Percentiles rank a stretch among this genome's conserved stretches.
phyloP scores from a whole-genome alignment of 2,113 vertebrate genomes.

The Callipepla californica region DNA sequence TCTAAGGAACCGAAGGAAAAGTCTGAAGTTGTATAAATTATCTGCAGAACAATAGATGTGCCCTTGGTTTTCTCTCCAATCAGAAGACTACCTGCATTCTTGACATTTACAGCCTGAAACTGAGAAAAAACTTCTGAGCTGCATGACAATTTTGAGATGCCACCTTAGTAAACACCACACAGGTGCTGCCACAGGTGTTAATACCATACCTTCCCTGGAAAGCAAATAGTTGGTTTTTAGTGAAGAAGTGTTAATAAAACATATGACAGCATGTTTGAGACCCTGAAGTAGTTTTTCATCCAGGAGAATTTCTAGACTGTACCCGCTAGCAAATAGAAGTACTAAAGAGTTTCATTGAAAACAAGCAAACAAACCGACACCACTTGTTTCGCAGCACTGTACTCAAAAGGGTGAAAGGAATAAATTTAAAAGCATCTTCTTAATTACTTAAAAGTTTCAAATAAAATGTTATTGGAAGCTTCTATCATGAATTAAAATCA shows the following conservation, averaged over 20 bases:
- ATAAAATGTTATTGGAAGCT: background rate
- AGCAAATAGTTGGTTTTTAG: background rate
- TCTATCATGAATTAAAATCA: background rate
- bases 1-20: background rate
- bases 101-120: background rate
- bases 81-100: background rate
- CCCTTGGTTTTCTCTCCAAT: background rate
- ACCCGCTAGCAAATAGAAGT: background rate
- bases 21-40: background rate
- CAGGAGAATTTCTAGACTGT: background rate
- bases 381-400: background rate
- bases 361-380: background rate
- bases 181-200: background rate
- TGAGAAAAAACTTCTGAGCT: background rate
- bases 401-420: background rate
- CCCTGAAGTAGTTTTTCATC: rapidly evolving
- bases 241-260: background rate
- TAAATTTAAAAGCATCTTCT: background rate
- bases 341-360: background rate
- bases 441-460: background rate
- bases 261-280: background rate
- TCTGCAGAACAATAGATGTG: background rate
- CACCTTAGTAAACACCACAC: background rate
- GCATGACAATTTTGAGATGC: background rate
- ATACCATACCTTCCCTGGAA: background rate